Conservation (phyloP, 2,888 invertebrate genomes). For the Trisateles emortualis region DNA sequence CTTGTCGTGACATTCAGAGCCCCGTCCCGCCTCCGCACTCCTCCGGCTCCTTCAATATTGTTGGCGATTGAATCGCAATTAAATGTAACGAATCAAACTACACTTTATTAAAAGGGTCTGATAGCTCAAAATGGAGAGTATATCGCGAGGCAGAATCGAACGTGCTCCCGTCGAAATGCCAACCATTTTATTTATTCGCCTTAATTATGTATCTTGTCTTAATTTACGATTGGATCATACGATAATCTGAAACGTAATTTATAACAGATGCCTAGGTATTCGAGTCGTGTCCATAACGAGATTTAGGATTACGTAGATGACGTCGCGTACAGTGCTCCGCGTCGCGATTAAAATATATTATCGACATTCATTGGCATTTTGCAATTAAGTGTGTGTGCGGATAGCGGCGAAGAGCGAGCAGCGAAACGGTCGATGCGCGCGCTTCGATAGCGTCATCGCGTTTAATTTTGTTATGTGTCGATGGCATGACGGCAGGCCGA, state of each 20-base stretch:
- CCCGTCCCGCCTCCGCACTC: constrained; percentile 82
- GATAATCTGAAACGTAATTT: constrained; percentile 86
- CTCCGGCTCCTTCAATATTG: constrained; percentile 82
- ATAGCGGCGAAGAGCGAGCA: constrained; percentile 57
- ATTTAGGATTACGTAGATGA: constrained; percentile 83
- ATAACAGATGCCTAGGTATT: constrained; percentile 84
- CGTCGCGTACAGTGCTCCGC: constrained; percentile 64
- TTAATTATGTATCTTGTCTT: constrained; percentile 88
- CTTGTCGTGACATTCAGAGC: constrained; percentile 86
- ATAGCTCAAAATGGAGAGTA: constrained; percentile 82
- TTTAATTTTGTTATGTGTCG: constrained; percentile 84
- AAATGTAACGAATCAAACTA: constrained; percentile 84
- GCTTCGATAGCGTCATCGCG: constrained; percentile 82
- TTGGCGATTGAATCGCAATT: constrained; percentile 86
- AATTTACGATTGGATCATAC: constrained; percentile 87
- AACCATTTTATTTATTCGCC: constrained; percentile 87
- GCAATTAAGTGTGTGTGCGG: constrained; percentile 79
- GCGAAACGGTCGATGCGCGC: constrained; percentile 71
- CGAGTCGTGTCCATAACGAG: constrained; percentile 84
- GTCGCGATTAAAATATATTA: constrained; percentile 80
- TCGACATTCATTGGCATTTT: constrained; percentile 81
- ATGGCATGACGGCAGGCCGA: constrained; percentile 80
- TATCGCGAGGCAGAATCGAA: constrained; percentile 79
- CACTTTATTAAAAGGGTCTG: constrained; percentile 83
- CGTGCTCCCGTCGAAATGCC: constrained; percentile 87